Base-by-base conservation (phyloP, 2,888 invertebrate genomes). In the Calephelis perditalis region DNA sequence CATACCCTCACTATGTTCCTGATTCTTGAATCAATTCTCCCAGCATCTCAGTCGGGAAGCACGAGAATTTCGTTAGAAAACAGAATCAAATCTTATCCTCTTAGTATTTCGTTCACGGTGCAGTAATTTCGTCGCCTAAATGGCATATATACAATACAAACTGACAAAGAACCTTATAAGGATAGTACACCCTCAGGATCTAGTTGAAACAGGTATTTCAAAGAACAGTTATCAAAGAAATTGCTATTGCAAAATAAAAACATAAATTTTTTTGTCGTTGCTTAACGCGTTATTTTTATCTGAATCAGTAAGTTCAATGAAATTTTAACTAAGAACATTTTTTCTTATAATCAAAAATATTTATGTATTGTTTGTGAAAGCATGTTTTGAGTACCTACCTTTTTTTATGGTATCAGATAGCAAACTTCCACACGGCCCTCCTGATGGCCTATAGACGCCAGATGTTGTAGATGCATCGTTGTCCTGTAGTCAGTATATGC, bases 41-140 rank as follows among this genome's bases (percentile, higher is more conserved):
- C 43, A 44, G 46, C 43, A 45, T 60, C 47, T 60, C 15, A 36
- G 11, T 46, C 56, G 60, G 56, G 46, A 60, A 56, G 60, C 47
- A 46, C 55, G 40, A 15, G 61, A 59, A 59, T 62, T 62, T 61
- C 64, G 56, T 60, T 60, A 61, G 61, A 62, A 64, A 59, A 56
- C 65, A 60, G 59, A 47, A 59, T 61, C 62, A 65, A 47, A 61
- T 60, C 61, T 60, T 59, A 59, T 64, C 60, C 64, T 56, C 62
- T 66, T 65, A 66, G 63, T 62, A 66, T 65, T 67, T 63, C 62
- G 58, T 63, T 65, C 62, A 67, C 65, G 65, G 67, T 65, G 61
- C 66, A 61, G 61, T 66, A 66, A 67, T 66, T 67, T 65, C 61
- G 63, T 64, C 63, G 60, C 59, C 49, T 65, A 66, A 67, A 65